Evolutionary conservation across 2,113 vertebrate species (phyloP), one percentile per base, ranked within the genome.

Genomic region (Poeciliopsis prolifica): DNA sequence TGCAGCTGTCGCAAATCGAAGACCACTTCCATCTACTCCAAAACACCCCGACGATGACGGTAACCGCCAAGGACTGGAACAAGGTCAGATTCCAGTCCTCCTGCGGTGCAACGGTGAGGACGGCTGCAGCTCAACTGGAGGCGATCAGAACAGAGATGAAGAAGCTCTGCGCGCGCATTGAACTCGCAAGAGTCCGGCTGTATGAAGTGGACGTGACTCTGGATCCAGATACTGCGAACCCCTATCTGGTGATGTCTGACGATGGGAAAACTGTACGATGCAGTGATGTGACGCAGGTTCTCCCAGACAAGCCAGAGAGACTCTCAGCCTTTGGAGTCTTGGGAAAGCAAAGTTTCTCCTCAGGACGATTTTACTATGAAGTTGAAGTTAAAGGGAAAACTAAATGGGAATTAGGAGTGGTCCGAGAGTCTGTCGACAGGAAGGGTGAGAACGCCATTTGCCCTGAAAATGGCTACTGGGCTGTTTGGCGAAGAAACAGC

Each of bases 21-120:
- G 63, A 81, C 63, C 31, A 76, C 42, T 35, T 81, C 33, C n/a
- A 72, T 28, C 19, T 81, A 4, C 22, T 72, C 60, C 74, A 60
- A 62, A 77, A 30, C 26, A 28, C 67, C 19, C 40, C 28, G 19
- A 31, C 44, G 2, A 4, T 68, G 12, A 72, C 60, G 0, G 28
- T 61, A 26, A 31, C 2, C 10, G 65, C 65, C 48, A 60, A 48
- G 19, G 75, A 78, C n/a, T 65, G 75, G 51, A 74, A 31, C 0
- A 3, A 54, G 29, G 64, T 77, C 60, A 37, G 4, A 0, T 37
- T 77, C 13, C 35, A 35, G 8, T 54, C 24, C 9, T 68, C 48
- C 29, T 62, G 51, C 24, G 5, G 67, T 11, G 26, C 22, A 14
- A 62, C 30, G 1, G 24, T 73, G 13, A 63, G 12, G 24, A 72